Evolutionary conservation across 1,140 invertebrate genomes (phyloP), one percentile per base, ranked within the genome.

Genomic region (Stratiolaelaps scimitus): DNA sequence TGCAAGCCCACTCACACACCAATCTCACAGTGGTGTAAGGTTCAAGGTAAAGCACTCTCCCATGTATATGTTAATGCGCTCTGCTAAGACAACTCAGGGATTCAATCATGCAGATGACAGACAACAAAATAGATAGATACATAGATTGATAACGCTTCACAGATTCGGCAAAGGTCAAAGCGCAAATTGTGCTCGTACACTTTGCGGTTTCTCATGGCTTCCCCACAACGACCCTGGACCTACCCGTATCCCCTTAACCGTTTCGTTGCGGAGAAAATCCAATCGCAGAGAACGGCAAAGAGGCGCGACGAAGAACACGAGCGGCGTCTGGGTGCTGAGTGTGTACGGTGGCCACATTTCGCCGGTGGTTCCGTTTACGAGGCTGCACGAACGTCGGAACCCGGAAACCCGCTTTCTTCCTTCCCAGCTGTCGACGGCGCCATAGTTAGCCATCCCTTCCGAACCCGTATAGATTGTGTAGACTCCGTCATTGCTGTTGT

Each of bases 401-500:
- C 15, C 53, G 34, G 23, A 4, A 2, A 15, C 53, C 20, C 34
- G 17, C 71, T 30, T 67, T 43, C 69, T 64, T n/a, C 72, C 73
- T 68, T 76, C 75, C 67, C 72, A 77, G 64, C 68, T 71, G 48
- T 74, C 71, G 28, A 76, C 74, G 10, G 69, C 60, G 28, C 75
- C 76, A 7, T 75, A 65, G 28, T 65, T 68, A 5, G 53, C 68
- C 1, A 71, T 46, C 64, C 68, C 69, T 30, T 70, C 66, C 13
- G 48, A 56, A 19, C 74, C 74, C 1, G 74, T 72, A 53, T 66
- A 70, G 23, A 73, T 69, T 13, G 66, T 69, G 64, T 74, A 73
- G 28, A 73, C 17, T 17, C 74, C 74, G 70, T 74, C 73, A 71
- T 74, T 70, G 45, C 71, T 69, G 5, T 34, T 66, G 64, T 70